A percentile compares a stretch with the other conserved stretches of the same genome.
These are phyloP conservation scores for Psylliodes chrysocephalus DNA, from an alignment of 2,888 invertebrate species.

Conservation along the genomic window DNA sequence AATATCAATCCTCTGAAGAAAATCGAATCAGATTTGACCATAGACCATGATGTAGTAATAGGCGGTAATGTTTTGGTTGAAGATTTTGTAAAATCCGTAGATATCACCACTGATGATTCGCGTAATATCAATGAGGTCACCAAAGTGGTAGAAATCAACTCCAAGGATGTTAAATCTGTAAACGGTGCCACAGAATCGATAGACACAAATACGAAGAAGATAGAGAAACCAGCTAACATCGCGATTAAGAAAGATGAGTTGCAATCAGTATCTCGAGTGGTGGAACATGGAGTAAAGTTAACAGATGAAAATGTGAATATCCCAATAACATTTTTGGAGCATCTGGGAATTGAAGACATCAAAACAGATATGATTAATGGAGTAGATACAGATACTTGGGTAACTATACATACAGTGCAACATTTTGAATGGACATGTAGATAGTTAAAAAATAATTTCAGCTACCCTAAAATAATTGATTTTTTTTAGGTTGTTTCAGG, in stretches of 20 bases:
- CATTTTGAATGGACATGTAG: not conserved
- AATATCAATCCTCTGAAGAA: constrained; percentile 64
- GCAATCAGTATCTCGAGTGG: constrained; percentile 57
- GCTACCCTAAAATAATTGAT: constrained; percentile 32
- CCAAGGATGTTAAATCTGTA: no score
- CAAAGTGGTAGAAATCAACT: no score
- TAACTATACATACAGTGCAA: not conserved
- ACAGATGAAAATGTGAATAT: constrained; percentile 56
- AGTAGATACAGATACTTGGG: constrained; percentile 54
- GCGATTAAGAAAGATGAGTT: no score
- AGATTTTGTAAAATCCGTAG: constrained; percentile 57
- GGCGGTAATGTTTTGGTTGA: constrained; percentile 65
- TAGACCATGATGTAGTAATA: constrained; percentile 63
- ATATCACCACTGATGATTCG: constrained; percentile 54
- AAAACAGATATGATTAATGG: constrained; percentile 64
- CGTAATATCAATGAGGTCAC: no score
- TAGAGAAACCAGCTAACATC: no score
- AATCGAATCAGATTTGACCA: constrained; percentile 61
- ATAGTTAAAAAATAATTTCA: not conserved
- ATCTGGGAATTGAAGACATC: constrained; percentile 58
- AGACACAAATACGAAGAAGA: no score
- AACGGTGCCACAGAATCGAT: no score
- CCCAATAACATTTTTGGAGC: constrained; percentile 56
- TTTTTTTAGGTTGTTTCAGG: constrained; percentile 62
- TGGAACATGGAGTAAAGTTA: constrained; percentile 57